Evolutionary conservation across 2,113 vertebrate species (phyloP).

Genomic region (human (Homo sapiens)): GRCh38 chr6:135229001-135229500

Average conservation of each 20-base stretch:
- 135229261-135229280: background rate
- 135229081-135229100: background rate
- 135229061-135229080: background rate
- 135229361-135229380: background rate
- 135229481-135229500: background rate
- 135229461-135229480: background rate
- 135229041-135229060: background rate
- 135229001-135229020: background rate
- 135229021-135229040: background rate
- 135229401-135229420: background rate
- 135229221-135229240: background rate
- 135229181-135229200: background rate
- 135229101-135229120: background rate
- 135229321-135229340: background rate
- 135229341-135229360: background rate
- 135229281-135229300: background rate
- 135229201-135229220: background rate
- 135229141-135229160: background rate
- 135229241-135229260: background rate
- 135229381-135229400: background rate
- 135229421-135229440: background rate
- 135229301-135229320: background rate
- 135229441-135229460: background rate
- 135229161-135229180: background rate
- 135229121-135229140: background rate